phyloP scores from a whole-genome alignment of 2,797 vertebrate species.

The Mormyrus proboscirostris region DNA sequence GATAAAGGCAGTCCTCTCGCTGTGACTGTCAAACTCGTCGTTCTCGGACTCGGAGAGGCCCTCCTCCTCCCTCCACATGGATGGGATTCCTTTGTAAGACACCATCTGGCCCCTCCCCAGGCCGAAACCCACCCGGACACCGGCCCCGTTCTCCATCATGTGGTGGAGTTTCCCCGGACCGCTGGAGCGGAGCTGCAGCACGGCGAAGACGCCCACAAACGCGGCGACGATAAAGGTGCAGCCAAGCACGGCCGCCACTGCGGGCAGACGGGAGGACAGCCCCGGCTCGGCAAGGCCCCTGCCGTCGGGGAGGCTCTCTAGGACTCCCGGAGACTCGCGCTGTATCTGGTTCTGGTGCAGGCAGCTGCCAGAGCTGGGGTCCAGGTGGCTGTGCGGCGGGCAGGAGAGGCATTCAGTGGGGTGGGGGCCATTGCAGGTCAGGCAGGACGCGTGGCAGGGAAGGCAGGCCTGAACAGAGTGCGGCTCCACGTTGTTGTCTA shows the following conservation, averaged over 20 bases:
- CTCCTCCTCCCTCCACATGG: conserved; percentile 80
- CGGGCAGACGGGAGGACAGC: conserved; percentile 59
- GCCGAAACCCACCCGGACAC: conserved; percentile 43
- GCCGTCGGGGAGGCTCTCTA: conserved; percentile 33
- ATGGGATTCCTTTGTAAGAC: conserved; percentile 89
- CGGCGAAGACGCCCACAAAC: conserved; percentile 76
- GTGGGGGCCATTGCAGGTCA: conserved; percentile 73
- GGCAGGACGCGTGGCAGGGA: conserved; percentile 77
- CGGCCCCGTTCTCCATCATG: conserved; percentile 48
- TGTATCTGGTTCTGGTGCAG: conserved; percentile 80
- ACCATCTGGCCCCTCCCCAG: conserved; percentile 61
- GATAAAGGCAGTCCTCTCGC: conserved; percentile 97
- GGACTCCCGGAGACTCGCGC: conserved; percentile 71
- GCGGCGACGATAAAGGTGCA: conserved; percentile 79
- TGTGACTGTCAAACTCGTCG: conserved; percentile 77
- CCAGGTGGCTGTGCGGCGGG: conserved; percentile 76
- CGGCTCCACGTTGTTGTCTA: conserved; percentile 68
- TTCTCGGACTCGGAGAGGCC: conserved; percentile 78
- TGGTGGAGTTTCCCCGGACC: conserved; percentile 59
- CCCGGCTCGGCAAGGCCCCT: conserved; percentile 7
- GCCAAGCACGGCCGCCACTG: conserved; percentile 78
- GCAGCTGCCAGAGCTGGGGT: conserved; percentile 68
- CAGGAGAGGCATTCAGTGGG: conserved; percentile 80
- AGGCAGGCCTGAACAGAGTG: conserved; percentile 69
- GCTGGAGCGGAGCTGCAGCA: conserved; percentile 81